Percentiles rank a stretch among this genome's conserved stretches.
Evolutionary conservation across 2,888 invertebrate species (phyloP).

Genomic region (Leucophora obtusa): DNA sequence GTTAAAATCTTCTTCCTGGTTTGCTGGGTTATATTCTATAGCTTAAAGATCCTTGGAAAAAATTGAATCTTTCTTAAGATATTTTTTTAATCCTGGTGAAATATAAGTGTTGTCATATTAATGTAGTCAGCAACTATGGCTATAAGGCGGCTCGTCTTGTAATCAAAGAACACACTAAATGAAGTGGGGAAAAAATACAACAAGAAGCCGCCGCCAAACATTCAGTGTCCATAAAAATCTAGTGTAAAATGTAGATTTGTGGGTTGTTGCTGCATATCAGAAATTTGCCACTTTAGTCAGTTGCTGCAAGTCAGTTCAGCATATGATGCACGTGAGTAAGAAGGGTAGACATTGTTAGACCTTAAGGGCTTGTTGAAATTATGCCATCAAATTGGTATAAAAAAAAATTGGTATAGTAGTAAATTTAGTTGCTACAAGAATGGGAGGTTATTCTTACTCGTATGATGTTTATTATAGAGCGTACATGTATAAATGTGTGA

Average conservation of each 20-base stretch:
- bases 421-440: slow-evolving; percentile 61
- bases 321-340: background rate
- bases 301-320: background rate
- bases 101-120: slow-evolving; percentile 32
- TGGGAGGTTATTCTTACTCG: slow-evolving; percentile 43
- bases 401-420: slow-evolving; percentile 66
- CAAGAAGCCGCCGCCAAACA: background rate
- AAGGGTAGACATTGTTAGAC: slow-evolving; percentile 72
- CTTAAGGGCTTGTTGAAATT: slow-evolving; percentile 77
- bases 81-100: background rate
- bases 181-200: background rate
- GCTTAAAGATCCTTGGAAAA: background rate
- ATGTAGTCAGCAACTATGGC: slow-evolving; percentile 9
- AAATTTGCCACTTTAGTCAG: slow-evolving; percentile 73
- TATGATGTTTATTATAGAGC: slow-evolving; percentile 9
- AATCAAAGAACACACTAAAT: slow-evolving; percentile 20
- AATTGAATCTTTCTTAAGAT: background rate
- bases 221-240: background rate
- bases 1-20: slow-evolving; percentile 5
- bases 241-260: slow-evolving; percentile 31
- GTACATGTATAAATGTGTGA: background rate
- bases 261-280: slow-evolving; percentile 57
- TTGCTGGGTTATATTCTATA: background rate
- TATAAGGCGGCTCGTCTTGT: slow-evolving; percentile 18
- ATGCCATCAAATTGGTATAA: slow-evolving; percentile 79